Base-by-base conservation (phyloP, 1,140 invertebrate species). In the Drosophila triauraria region DNA sequence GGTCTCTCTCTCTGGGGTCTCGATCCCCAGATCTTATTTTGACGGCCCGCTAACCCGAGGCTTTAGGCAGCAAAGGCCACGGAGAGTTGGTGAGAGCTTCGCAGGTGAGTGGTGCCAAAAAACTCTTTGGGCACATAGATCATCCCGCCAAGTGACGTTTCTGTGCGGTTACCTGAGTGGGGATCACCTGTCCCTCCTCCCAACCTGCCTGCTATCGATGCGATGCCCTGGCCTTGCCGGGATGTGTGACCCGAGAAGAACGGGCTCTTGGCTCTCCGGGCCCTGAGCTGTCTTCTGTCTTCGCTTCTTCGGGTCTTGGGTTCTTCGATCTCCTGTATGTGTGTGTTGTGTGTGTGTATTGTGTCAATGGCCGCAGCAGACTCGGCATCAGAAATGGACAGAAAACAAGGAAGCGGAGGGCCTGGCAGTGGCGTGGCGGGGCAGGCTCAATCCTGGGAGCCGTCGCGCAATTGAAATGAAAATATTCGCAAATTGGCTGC, bases 401-500 rank as follows among this genome's bases (percentile, higher is more conserved):
- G 64, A 40, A 57, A 12, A 46, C 9, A 65, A 35, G 15, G n/a
- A 23, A 32, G 35, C 44, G 44, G 48, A 32, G 58, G 38, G 42
- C 27, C 13, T 38, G 38, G 27, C 40, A 35, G 72, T 35, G 53
- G 47, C 42, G 12, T 43, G 58, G 67, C 9, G 40, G 51, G 51
- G 30, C 32, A 48, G 75, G 54, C 76, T 81, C 63, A 81, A 90
- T 79, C 71, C 67, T 75, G 71, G 74, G 48, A 81, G 82, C 76
- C 70, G 71, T 48, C 69, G 69, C 71, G 82, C 87, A 91, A 91
- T 90, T 91, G 82, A 91, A 90, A 86, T 91, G 90, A 91, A 91
- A 91, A 91, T 91, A 91, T 91, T 91, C 90, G 84, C 90, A 91
- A 91, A 91, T 91, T 91, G 90, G 90, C 85, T 90, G 85, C 80